Evolutionary conservation across 2,113 vertebrate species (phyloP).

Genomic region (Tympanuchus pallidicinctus): DNA sequence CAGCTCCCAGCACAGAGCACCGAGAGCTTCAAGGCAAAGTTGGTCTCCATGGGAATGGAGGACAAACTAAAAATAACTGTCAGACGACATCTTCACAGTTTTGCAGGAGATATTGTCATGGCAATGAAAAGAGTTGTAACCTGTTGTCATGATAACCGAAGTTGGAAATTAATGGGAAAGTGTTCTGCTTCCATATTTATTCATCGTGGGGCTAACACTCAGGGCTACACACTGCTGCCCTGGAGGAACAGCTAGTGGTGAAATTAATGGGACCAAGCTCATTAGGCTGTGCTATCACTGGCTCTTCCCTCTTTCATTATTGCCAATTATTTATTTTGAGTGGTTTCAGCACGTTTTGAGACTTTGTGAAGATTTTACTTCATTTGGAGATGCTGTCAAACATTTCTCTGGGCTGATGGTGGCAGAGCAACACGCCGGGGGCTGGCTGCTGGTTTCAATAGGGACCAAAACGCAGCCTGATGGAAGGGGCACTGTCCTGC

Average conservation of each 20-base stretch:
- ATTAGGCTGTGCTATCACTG: too few species aligned
- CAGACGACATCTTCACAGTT: background rate
- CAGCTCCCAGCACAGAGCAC: conserved; percentile 30
- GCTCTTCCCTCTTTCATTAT: background rate
- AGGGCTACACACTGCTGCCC: background rate
- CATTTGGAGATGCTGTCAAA: background rate
- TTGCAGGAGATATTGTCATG: conserved; percentile 53
- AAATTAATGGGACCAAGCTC: background rate
- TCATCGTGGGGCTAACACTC: background rate
- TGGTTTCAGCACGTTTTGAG: background rate
- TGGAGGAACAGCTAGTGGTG: background rate
- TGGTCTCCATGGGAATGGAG: conserved; percentile 70
- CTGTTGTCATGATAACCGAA: conserved; percentile 67
- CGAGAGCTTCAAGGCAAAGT: conserved; percentile 38
- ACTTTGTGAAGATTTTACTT: background rate
- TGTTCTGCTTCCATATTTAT: conserved; percentile 1
- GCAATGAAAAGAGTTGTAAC: conserved; percentile 63
- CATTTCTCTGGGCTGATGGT: background rate
- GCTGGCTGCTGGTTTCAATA: background rate
- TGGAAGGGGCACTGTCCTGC: background rate
- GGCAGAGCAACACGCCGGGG: background rate
- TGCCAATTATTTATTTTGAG: background rate
- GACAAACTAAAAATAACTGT: conserved; percentile 67
- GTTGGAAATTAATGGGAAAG: conserved; percentile 40
- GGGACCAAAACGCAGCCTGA: background rate